These are phyloP conservation scores for Empis livida DNA, from an alignment of 2,888 invertebrate genomes.

Conservation along the genomic window DNA sequence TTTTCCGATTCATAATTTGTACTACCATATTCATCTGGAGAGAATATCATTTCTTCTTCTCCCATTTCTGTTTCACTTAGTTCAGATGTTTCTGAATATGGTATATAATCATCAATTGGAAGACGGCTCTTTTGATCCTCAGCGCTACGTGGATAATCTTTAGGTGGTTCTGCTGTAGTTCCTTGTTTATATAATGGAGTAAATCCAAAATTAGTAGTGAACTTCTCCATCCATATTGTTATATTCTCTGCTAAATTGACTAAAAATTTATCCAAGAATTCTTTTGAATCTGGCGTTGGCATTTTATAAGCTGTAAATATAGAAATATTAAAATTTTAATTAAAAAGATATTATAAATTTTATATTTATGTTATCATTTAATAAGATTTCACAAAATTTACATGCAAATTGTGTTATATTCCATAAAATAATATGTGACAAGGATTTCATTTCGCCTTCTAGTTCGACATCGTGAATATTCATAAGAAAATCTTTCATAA, in stretches of 20 bases:
- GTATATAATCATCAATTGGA: conserved; percentile 29
- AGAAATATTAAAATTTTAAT: not conserved
- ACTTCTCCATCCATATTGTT: conserved; percentile 31
- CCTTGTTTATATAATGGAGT: not conserved
- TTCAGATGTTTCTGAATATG: conserved; percentile 10
- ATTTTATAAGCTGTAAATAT: not conserved
- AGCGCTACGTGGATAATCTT: not conserved
- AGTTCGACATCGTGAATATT: conserved; percentile 26
- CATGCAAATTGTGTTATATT: conserved; percentile 26
- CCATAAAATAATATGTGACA: conserved; percentile 23
- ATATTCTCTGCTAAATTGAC: conserved; percentile 27
- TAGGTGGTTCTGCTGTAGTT: not conserved
- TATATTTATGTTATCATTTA: too few relatives aligned
- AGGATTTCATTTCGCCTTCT: conserved; percentile 17
- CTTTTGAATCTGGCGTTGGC: not conserved
- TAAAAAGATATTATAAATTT: too few relatives aligned
- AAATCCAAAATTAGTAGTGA: conserved; percentile 28
- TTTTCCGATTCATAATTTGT: not conserved
- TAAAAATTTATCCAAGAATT: conserved; percentile 21
- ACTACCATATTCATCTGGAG: not conserved
- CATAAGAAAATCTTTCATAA: conserved; percentile 28
- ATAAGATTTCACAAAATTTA: conserved; percentile 12
- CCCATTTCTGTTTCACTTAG: conserved; percentile 12
- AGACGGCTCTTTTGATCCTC: conserved; percentile 19
- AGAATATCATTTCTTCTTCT: conserved; percentile 7